Percentiles rank a stretch among this genome's conserved stretches.
Evolutionary conservation across 1,140 invertebrate genomes (phyloP).

Genomic region (Muscidifurax raptorellus): DNA sequence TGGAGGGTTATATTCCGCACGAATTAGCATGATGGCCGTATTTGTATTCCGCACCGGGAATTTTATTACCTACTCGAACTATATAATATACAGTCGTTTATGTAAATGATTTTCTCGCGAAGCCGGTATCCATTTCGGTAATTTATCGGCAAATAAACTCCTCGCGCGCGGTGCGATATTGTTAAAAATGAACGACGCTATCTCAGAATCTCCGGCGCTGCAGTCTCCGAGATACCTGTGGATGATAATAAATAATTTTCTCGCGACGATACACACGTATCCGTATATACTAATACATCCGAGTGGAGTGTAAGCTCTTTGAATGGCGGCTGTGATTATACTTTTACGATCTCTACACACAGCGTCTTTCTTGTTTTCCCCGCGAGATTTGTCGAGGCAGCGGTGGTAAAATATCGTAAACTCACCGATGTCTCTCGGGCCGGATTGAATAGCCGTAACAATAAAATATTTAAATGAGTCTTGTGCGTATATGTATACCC

Average conservation of each 20-base stretch:
- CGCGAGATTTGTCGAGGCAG: constrained; percentile 28
- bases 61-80: background rate
- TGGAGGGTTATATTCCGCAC: background rate
- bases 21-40: background rate
- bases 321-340: background rate
- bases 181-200: background rate
- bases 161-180: background rate
- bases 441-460: constrained; percentile 59
- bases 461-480: constrained; percentile 66
- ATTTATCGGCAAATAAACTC: background rate
- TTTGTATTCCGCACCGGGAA: background rate
- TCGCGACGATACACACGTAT: background rate
- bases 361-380: background rate
- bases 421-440: constrained; percentile 49
- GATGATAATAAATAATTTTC: constrained; percentile 19
- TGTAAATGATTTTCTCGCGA: background rate
- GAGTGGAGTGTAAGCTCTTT: background rate
- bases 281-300: no score
- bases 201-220: background rate
- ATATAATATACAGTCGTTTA: background rate
- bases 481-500: background rate
- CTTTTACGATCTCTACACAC: background rate
- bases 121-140: background rate
- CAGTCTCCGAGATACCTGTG: background rate
- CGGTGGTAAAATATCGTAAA: constrained; percentile 53